phyloP scores from a whole-genome alignment of 2,113 vertebrate species.

The Furnarius figulus region DNA sequence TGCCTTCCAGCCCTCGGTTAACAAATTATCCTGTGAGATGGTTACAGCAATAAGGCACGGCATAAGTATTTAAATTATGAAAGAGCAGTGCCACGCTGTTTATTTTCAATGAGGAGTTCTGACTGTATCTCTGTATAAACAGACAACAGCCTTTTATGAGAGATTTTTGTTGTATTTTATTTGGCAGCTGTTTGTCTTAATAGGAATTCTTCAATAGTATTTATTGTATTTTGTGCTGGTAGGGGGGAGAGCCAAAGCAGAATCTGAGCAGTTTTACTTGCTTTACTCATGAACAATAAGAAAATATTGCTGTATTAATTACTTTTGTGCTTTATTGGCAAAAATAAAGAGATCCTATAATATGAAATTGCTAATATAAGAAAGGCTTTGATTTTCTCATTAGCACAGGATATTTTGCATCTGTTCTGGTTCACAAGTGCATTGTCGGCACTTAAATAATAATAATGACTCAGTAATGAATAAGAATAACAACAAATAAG shows the following conservation, averaged over 20 bases:
- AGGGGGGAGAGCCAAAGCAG: slow-evolving; percentile 36
- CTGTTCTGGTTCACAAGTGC: slow-evolving; percentile 66
- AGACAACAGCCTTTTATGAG: slow-evolving; percentile 44
- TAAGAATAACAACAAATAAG: slow-evolving; percentile 65
- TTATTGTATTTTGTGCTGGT: slow-evolving; percentile 45
- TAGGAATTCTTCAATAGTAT: slow-evolving; percentile 36
- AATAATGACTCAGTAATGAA: slow-evolving; percentile 70
- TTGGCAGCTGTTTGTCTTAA: slow-evolving; percentile 48
- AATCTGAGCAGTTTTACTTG: slow-evolving; percentile 49
- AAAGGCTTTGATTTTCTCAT: slow-evolving; percentile 70
- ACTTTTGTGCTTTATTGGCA: slow-evolving; percentile 66
- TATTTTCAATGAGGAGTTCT: slow-evolving; percentile 8
- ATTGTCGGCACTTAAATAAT: slow-evolving; percentile 68
- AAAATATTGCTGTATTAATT: slow-evolving; percentile 70
- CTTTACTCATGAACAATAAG: slow-evolving; percentile 54
- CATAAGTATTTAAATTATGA: not conserved
- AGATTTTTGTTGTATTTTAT: slow-evolving; percentile 53
- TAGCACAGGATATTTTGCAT: slow-evolving; percentile 70
- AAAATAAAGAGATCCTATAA: slow-evolving; percentile 65
- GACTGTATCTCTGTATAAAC: slow-evolving; percentile 31
- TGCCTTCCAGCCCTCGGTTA: not conserved
- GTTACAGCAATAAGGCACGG: not conserved
- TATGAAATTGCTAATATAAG: slow-evolving; percentile 66
- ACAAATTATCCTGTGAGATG: not conserved
- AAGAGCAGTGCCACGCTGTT: slow-evolving; percentile 16